Conservation (phyloP, 2,113 vertebrate genomes). For the Bagarius yarrelli region DNA sequence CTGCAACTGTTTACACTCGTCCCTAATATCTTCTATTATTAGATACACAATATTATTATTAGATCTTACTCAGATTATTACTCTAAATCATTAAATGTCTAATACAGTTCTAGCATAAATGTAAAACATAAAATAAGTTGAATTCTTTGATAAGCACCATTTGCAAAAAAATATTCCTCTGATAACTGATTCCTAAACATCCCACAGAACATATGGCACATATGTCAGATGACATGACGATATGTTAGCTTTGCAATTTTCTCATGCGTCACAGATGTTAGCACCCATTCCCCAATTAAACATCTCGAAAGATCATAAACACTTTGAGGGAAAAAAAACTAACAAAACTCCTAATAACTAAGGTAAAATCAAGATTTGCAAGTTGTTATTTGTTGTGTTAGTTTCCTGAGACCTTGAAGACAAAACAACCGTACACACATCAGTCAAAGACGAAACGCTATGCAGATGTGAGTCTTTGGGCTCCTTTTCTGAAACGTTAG, state of each 20-base stretch:
- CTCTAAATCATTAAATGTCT: neutral
- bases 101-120: neutral
- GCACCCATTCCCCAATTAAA: slow-evolving; percentile 18
- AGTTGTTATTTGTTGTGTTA: neutral
- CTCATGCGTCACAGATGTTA: slow-evolving; percentile 38
- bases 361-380: neutral
- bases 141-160: neutral
- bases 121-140: neutral
- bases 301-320: slow-evolving; percentile 25
- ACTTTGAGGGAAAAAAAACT: neutral
- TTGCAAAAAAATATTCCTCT: neutral
- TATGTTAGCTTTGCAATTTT: slow-evolving; percentile 23
- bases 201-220: slow-evolving; percentile 30
- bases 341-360: neutral
- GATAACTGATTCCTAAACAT: neutral
- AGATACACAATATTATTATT: neutral
- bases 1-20: neutral
- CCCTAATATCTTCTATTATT: neutral
- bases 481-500: neutral
- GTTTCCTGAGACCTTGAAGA: slow-evolving; percentile 17
- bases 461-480: neutral
- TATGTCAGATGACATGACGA: slow-evolving; percentile 11
- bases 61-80: neutral
- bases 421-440: neutral
- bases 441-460: neutral